Evolutionary conservation across 2,797 vertebrate species (phyloP).

Genomic region (Tenualosa thibaudeaui): DNA sequence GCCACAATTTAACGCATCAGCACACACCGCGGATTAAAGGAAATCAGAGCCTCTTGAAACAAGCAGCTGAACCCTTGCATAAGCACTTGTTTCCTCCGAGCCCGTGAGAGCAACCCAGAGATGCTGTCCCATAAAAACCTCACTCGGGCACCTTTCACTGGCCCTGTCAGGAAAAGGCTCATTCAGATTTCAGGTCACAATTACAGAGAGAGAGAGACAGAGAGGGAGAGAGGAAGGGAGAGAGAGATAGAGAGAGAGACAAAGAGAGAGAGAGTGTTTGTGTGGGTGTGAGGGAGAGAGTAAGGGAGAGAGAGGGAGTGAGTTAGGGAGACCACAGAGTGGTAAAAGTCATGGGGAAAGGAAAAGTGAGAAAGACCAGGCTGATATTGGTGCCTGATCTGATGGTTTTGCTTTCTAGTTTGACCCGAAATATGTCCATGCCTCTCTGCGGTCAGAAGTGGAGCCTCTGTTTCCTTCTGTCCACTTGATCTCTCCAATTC

Average conservation of each 20-base stretch:
- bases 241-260: too few relatives aligned
- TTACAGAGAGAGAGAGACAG: background rate
- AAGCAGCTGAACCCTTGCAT: slow-evolving; percentile 55
- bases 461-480: too few relatives aligned
- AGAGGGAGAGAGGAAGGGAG: too few relatives aligned
- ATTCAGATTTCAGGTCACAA: background rate
- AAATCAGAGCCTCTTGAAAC: slow-evolving; percentile 49
- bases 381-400: background rate
- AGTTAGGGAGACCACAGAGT: too few relatives aligned
- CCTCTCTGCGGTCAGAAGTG: too few relatives aligned
- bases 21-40: slow-evolving; percentile 65
- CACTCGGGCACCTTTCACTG: background rate
- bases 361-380: background rate
- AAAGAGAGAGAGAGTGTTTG: too few relatives aligned
- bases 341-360: background rate
- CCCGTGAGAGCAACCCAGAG: slow-evolving; percentile 7
- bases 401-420: background rate
- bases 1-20: slow-evolving; percentile 68
- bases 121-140: background rate
- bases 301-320: too few relatives aligned
- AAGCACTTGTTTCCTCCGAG: slow-evolving; percentile 55
- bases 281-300: too few relatives aligned
- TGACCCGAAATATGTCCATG: background rate
- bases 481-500: too few relatives aligned
- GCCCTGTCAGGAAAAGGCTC: background rate